Evolutionary conservation across 2,797 vertebrate genomes (phyloP), one percentile per base, ranked within the genome.

Genomic region (Carcharodon carcharias): DNA sequence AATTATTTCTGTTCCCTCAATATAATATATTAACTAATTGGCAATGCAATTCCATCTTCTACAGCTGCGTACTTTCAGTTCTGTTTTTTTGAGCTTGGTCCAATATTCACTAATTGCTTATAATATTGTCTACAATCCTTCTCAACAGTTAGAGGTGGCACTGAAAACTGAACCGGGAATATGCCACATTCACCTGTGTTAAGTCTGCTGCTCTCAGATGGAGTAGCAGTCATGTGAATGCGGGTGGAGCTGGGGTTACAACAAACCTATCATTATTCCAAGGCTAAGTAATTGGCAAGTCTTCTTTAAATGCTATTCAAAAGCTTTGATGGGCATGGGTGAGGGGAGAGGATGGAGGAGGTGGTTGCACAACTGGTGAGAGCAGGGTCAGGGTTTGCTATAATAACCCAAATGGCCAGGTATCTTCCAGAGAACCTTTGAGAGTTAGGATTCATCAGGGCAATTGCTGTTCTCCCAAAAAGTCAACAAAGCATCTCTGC

Each of bases 11-110:
- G 69, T 58, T 77, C 6, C 69, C 50, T 56, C 23, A 73, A 9
- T 92, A 35, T 63, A 31, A 92, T n/a, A n/a, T n/a, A 35, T 63
- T 58, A 92, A n/a, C 89, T 63, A 63, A 92, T 35, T 58, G 35
- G 89, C 31, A 92, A 92, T 92, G 11, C 89, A 92, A 2, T n/a
- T 92, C 89, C 56, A 92, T 92, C 56, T 91, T 91, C 54, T 92
- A 16, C 31, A n/a, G 26, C 12, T 35, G 56, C 56, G 31, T 54
- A 54, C 6, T 69, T 95, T 54, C 31, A 54, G 69, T 54, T 95
- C 8, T 95, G 11, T 11, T 31, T 94, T 95, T 73, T 28, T 58
- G 31, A 71, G 67, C 40, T 69, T 69, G 28, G 40, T 77, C 69
- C 56, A 63, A 61, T 54, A 26, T 56, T 71, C 26, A 73, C 58